Evolutionary conservation across 2,113 vertebrate species (phyloP).

Genomic region (Rhipidura dahli): DNA sequence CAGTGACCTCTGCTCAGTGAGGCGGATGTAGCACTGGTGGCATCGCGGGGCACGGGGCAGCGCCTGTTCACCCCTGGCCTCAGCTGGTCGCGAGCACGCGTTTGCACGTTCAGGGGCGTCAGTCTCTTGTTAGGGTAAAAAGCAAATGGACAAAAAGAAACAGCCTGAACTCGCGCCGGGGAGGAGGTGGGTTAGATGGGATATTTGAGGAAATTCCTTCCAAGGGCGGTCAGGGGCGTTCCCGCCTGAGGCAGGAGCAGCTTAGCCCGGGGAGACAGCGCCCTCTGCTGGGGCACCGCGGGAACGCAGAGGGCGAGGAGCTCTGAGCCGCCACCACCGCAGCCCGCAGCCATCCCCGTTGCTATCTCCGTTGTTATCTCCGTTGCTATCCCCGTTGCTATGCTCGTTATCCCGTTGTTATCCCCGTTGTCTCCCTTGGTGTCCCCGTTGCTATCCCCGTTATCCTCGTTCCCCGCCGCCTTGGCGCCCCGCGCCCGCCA

Average conservation of each 20-base stretch:
- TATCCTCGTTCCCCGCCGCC: neutral
- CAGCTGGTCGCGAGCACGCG: fast-evolving
- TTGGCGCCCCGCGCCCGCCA: neutral
- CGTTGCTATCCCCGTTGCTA: neutral
- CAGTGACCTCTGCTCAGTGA: fast-evolving
- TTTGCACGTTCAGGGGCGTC: neutral
- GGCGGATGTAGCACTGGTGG: neutral
- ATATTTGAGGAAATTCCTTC: neutral
- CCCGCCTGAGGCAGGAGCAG: neutral
- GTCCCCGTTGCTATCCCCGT: neutral
- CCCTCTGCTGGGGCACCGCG: neutral
- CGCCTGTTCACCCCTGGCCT: fast-evolving
- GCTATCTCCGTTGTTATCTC: no score
- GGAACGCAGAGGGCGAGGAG: neutral
- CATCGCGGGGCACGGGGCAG: fast-evolving
- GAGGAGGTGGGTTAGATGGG: fast-evolving
- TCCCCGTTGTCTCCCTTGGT: neutral
- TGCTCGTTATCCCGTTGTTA: no score
- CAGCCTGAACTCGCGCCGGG: fast-evolving
- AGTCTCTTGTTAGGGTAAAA: no score
- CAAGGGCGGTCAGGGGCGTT: neutral
- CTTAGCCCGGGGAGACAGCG: neutral
- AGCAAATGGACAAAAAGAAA: fast-evolving
- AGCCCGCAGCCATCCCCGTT: no score
- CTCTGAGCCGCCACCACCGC: neutral